Evolutionary conservation across 2,113 vertebrate genomes (phyloP).

Genomic region (Mormyrus iriodes): DNA sequence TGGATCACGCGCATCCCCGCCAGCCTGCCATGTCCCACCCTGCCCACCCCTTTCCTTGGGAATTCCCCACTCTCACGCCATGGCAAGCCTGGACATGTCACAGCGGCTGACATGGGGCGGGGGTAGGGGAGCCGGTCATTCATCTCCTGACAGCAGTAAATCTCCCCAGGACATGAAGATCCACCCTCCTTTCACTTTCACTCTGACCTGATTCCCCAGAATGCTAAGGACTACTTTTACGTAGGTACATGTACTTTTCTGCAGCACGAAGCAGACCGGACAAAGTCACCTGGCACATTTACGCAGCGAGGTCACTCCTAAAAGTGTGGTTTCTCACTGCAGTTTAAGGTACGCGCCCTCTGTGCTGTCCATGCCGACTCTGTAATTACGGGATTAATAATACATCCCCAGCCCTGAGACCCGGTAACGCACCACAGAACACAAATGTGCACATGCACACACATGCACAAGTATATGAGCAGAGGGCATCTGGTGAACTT

Average conservation of each 20-base stretch:
- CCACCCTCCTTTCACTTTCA: conserved; percentile 12
- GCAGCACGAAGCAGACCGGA: background rate
- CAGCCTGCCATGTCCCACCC: background rate
- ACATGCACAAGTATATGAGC: too few species aligned
- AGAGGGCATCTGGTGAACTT: conserved; percentile 16
- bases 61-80: background rate
- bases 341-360: conserved; percentile 16
- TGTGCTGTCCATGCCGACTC: background rate
- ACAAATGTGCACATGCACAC: background rate
- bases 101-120: background rate
- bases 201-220: background rate
- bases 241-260: conserved; percentile 15
- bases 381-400: conserved; percentile 31
- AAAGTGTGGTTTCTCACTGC: conserved; percentile 11
- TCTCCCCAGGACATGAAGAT: background rate
- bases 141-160: background rate
- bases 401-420: background rate
- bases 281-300: conserved; percentile 13
- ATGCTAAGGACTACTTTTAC: background rate
- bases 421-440: background rate
- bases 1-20: background rate
- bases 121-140: background rate
- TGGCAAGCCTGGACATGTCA: conserved; percentile 9
- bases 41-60: background rate
- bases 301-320: background rate